Evolutionary conservation across 1,140 invertebrate species (phyloP), one percentile per base, ranked within the genome.

Genomic region (Drosophila saltans): DNA sequence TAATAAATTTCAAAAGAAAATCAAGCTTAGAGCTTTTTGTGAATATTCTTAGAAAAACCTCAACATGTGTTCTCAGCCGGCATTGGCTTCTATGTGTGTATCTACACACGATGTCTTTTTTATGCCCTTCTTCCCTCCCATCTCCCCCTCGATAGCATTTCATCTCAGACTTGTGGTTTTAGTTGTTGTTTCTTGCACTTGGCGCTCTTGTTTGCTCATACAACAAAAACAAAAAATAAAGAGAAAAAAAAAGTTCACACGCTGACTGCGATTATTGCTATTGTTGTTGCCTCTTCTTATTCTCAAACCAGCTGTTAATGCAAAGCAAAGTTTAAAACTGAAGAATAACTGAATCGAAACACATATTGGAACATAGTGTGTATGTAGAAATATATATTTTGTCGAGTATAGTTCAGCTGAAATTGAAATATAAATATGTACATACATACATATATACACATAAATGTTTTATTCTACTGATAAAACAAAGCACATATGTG

Each of bases 241-340:
- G 64, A 48, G 7, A 7, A 16, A 48, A 16, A 48, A 59, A 81
- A 81, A 70, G 71, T 82, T 82, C 80, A 82, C 80, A 82, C 80
- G 80, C 80, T 82, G 79, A 59, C 61, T 68, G 58, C 39, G 43
- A 62, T 69, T 56, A 56, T 70, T 77, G 41, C 55, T 64, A 64
- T 66, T 72, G 73, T 73, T 62, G 45, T 65, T 52, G 16, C 5
- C 8, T 52, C 45, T 52, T 10, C 45, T 52, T 52, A 66, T 60
- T 78, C 74, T 58, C 63, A 61, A 69, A 65, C 73, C 75, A 82
- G 80, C 80, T 82, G 80, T 82, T 82, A 68, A 82, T 52, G 79
- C 79, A 81, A 81, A 74, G 73, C 67, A 81, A 77, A 52, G 45
- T 77, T 74, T 71, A 76, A 40, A 63, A 70, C 71, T 62, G 71